These are phyloP conservation scores for Hartigia nigra DNA, from an alignment of 2,888 invertebrate genomes.

Conservation along the genomic window DNA sequence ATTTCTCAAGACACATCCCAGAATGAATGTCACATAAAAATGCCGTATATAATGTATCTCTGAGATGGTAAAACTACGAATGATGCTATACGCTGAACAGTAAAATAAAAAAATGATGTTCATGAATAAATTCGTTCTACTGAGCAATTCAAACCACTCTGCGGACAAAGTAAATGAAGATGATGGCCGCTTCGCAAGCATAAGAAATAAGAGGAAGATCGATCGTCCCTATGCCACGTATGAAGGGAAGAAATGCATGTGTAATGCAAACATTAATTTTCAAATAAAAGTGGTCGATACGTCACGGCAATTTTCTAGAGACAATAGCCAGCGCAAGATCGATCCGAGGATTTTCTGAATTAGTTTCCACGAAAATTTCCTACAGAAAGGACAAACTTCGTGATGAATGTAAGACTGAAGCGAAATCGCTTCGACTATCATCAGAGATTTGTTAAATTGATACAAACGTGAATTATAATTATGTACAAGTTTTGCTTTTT, in stretches of 20 bases:
- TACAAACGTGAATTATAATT: neutral
- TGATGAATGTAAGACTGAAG: neutral
- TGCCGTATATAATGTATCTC: neutral
- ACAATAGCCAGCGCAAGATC: neutral
- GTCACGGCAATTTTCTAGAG: neutral
- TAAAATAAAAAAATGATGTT: neutral
- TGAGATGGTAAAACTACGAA: neutral
- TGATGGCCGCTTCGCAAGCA: neutral
- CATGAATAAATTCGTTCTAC: neutral
- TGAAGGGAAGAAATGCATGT: neutral
- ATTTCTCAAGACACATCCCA: neutral
- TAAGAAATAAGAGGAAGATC: neutral
- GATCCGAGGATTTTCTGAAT: neutral
- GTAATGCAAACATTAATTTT: neutral
- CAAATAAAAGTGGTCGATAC: neutral
- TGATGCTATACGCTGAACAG: neutral
- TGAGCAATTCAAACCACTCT: neutral
- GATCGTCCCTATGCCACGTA: neutral
- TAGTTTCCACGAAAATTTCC: neutral
- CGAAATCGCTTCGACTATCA: neutral
- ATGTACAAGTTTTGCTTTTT: neutral
- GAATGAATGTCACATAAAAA: neutral
- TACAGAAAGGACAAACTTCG: neutral
- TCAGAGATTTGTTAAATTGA: neutral
- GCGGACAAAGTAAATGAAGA: neutral